phyloP scores from a whole-genome alignment of 92 coral and sea anemone genomes.

The Diadumene lineata region DNA sequence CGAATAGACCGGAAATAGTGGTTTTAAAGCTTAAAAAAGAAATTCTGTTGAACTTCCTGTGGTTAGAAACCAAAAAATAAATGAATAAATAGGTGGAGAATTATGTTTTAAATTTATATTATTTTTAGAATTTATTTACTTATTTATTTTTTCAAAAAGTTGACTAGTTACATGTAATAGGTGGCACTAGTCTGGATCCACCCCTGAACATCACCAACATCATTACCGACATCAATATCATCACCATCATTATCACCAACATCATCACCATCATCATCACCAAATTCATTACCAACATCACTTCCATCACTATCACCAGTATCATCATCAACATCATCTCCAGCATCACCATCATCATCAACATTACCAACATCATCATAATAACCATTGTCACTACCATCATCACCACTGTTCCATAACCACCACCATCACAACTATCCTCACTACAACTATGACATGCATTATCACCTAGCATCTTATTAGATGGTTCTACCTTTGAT shows the following conservation, averaged over 20 bases:
- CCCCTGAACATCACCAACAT: not conserved
- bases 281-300: not conserved
- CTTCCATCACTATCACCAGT: not conserved
- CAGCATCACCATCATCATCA: not conserved
- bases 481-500: conserved; percentile 52
- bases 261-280: not conserved
- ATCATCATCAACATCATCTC: not conserved
- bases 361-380: not conserved
- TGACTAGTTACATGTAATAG: no score
- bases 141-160: no score
- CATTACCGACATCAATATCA: not conserved
- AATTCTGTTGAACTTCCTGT: no score
- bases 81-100: no score
- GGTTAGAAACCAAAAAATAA: no score
- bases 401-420: not conserved
- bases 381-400: not conserved
- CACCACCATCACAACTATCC: not conserved
- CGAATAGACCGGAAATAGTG: no score
- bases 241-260: not conserved
- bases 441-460: not conserved
- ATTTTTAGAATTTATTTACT: no score
- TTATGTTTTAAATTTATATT: no score
- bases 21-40: no score
- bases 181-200: no score
- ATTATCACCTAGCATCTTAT: not conserved